phyloP scores from a whole-genome alignment of 2,113 vertebrate genomes.

The Varanus salvator region DNA sequence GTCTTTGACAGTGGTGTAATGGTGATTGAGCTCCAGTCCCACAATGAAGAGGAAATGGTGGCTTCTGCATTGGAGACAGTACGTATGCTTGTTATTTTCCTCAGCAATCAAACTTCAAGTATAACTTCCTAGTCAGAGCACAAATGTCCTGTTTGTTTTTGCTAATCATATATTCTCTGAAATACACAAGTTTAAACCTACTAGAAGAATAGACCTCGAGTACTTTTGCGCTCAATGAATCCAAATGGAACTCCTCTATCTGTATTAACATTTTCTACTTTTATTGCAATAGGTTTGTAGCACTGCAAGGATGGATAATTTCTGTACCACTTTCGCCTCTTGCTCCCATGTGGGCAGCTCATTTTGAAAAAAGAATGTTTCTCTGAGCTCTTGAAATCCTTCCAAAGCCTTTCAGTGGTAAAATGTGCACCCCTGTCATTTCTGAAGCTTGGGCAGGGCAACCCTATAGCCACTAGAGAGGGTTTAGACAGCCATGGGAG shows the following conservation, averaged over 20 bases:
- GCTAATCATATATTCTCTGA: neutral
- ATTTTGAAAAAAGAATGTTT: neutral
- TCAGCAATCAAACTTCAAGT: neutral
- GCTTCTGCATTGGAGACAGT: constrained; percentile 94
- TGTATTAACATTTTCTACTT: neutral
- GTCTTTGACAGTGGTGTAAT: constrained; percentile 98
- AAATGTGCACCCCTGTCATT: neutral
- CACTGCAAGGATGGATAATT: neutral
- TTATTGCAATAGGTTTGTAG: neutral
- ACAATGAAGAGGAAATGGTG: constrained; percentile 98
- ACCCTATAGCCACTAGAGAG: too few species aligned
- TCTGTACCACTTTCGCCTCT: neutral
- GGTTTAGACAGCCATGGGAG: too few species aligned
- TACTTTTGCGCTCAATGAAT: neutral
- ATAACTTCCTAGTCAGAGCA: neutral
- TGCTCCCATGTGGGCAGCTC: neutral
- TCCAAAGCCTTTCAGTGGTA: neutral
- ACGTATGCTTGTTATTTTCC: constrained; percentile 61
- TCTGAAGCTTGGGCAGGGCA: too few species aligned
- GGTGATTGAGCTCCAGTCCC: constrained; percentile 98
- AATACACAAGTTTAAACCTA: neutral
- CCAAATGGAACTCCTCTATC: neutral
- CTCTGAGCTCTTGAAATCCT: neutral
- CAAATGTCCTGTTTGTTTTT: neutral
- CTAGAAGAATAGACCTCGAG: neutral